phyloP scores from a whole-genome alignment of 2,888 invertebrate genomes.

The Galeruca laticollis region DNA sequence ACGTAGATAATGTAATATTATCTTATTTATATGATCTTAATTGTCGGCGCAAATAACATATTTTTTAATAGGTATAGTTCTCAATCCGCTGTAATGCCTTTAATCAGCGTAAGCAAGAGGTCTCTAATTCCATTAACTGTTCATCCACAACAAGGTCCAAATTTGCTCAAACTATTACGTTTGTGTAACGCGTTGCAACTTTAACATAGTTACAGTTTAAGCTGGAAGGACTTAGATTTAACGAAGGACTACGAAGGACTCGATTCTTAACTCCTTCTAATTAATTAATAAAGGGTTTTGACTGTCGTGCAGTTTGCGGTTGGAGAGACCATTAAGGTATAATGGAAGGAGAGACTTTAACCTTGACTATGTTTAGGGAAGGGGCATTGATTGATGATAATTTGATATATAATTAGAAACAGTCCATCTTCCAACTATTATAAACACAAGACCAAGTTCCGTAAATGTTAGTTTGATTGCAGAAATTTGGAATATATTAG shows the following conservation, averaged over 20 bases:
- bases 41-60: not conserved
- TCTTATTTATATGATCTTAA: too few relatives aligned
- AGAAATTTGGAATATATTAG: not conserved
- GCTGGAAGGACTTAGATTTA: slow-evolving; percentile 37
- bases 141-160: slow-evolving; percentile 27
- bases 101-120: slow-evolving; percentile 16
- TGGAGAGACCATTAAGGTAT: slow-evolving; percentile 36
- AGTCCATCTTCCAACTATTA: slow-evolving; percentile 27
- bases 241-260: slow-evolving; percentile 32
- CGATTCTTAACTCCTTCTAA: slow-evolving; percentile 43
- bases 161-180: slow-evolving; percentile 35
- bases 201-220: slow-evolving; percentile 36
- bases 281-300: slow-evolving; percentile 44
- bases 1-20: too few relatives aligned
- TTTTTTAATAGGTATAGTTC: not conserved
- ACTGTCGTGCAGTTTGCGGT: slow-evolving; percentile 40
- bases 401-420: slow-evolving; percentile 30
- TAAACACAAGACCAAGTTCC: not conserved
- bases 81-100: slow-evolving; percentile 7
- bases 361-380: slow-evolving; percentile 32
- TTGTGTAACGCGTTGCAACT: slow-evolving; percentile 36
- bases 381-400: slow-evolving; percentile 38
- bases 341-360: slow-evolving; percentile 40
- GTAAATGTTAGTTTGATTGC: slow-evolving; percentile 27
- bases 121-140: slow-evolving; percentile 31